Evolutionary conservation across 2,797 vertebrate genomes (phyloP).

Genomic region (Leptatherina wallacei): DNA sequence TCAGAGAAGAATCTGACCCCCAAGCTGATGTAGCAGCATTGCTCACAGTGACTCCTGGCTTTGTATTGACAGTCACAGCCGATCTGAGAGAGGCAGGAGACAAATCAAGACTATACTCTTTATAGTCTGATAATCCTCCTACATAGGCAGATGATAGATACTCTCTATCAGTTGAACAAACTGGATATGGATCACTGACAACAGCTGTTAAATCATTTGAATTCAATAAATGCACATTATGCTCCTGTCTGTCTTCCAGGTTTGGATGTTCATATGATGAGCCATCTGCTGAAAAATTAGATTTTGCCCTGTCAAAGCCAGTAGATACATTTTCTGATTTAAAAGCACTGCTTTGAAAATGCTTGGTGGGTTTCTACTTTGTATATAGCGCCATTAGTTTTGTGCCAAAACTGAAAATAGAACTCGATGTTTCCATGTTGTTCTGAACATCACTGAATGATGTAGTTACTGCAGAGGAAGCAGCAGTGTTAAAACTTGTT

Average conservation of each 20-base stretch:
- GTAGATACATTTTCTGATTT: conserved; percentile 55
- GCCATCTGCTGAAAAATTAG: conserved; percentile 59
- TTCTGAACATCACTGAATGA: conserved; percentile 43
- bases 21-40: conserved; percentile 35
- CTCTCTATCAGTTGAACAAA: conserved; percentile 38
- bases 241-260: conserved; percentile 47
- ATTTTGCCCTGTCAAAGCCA: conserved; percentile 51
- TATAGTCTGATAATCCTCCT: conserved; percentile 29
- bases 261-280: conserved; percentile 45
- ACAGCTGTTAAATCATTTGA: conserved; percentile 32
- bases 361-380: conserved; percentile 62
- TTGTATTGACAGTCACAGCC: conserved; percentile 15
- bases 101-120: conserved; percentile 30
- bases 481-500: conserved; percentile 26
- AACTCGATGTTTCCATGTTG: conserved; percentile 41
- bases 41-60: conserved; percentile 24
- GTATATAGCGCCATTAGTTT: conserved; percentile 58
- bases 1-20: conserved; percentile 26
- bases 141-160: conserved; percentile 36
- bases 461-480: conserved; percentile 38
- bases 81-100: conserved; percentile 50
- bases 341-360: conserved; percentile 54
- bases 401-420: conserved; percentile 72
- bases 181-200: conserved; percentile 35
- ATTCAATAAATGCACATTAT: conserved; percentile 38